phyloP scores from a whole-genome alignment of 2,888 invertebrate species.

The Heliconius ethilla region DNA sequence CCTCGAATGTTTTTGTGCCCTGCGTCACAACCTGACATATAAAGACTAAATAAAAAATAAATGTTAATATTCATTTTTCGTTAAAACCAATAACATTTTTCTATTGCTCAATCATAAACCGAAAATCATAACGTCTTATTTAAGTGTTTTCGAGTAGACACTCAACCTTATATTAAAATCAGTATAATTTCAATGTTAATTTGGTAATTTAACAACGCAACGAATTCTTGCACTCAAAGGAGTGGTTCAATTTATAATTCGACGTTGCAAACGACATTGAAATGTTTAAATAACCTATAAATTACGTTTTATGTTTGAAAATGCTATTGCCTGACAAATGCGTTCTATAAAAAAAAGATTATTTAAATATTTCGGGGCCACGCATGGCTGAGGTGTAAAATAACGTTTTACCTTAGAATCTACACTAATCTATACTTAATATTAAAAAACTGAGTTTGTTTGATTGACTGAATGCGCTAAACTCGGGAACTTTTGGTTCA shows the following conservation, averaged over 20 bases:
- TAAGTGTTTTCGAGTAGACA: background rate
- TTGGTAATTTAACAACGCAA: slow-evolving; percentile 31
- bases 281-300: slow-evolving; percentile 31
- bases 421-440: background rate
- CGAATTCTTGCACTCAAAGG: slow-evolving; percentile 32
- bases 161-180: slow-evolving; percentile 11
- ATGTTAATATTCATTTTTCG: too few species aligned
- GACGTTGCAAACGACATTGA: slow-evolving; percentile 24
- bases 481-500: too few species aligned
- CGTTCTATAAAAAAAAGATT: slow-evolving; percentile 4
- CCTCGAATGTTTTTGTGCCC: too few species aligned
- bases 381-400: background rate
- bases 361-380: slow-evolving; percentile 7
- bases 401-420: background rate
- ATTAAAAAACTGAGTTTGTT: background rate
- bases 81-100: too few species aligned
- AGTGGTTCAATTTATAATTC: slow-evolving; percentile 27
- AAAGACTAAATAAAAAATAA: too few species aligned
- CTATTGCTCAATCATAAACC: too few species aligned
- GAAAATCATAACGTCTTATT: too few species aligned
- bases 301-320: slow-evolving; percentile 24
- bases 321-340: background rate
- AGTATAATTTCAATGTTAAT: slow-evolving; percentile 37
- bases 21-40: too few species aligned
- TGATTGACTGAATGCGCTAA: too few species aligned